These are phyloP conservation scores for Chondrilla cf. caribensis DNA, from an alignment of 37 sponge, comb jelly and placozoan genomes.

Conservation along the genomic window DNA sequence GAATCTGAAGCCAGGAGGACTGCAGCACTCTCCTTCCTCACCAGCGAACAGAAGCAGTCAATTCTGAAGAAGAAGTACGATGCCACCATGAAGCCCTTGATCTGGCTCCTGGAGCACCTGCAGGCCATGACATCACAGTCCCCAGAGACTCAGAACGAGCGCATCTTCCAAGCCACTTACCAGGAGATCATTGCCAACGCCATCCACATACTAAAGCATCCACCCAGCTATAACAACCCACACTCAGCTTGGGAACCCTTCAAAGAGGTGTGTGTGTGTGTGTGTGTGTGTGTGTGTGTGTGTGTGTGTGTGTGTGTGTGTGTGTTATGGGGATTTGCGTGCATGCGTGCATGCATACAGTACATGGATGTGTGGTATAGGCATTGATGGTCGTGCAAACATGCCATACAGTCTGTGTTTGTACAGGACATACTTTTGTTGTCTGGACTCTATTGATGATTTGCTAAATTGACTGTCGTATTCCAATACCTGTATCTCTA, in stretches of 20 bases:
- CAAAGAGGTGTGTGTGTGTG: conserved; percentile 52
- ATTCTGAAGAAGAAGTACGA: conserved; percentile 82
- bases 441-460: too few relatives aligned
- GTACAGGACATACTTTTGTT: too few relatives aligned
- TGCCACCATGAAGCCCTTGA: conserved; percentile 85
- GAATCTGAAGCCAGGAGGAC: conserved; percentile 78
- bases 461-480: too few relatives aligned
- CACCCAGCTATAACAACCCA: conserved; percentile 62
- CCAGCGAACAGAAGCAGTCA: conserved; percentile 54
- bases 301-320: too few relatives aligned
- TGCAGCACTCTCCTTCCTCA: conserved; percentile 46
- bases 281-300: too few relatives aligned
- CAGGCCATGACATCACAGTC: conserved; percentile 78
- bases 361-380: too few relatives aligned
- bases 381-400: too few relatives aligned
- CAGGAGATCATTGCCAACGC: conserved; percentile 64
- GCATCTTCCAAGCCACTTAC: conserved; percentile 80
- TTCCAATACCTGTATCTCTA: too few relatives aligned
- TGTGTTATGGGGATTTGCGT: too few relatives aligned
- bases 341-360: too few relatives aligned
- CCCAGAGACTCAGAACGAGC: conserved; percentile 89
- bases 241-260: conserved; percentile 82
- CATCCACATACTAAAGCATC: conserved; percentile 61
- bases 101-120: conserved; percentile 85
- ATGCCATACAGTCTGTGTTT: too few relatives aligned